Percentiles rank a stretch among this genome's conserved stretches.
These are phyloP conservation scores for Catharus bicknelli DNA, from an alignment of 2,113 vertebrate species.

Conservation along the genomic window DNA sequence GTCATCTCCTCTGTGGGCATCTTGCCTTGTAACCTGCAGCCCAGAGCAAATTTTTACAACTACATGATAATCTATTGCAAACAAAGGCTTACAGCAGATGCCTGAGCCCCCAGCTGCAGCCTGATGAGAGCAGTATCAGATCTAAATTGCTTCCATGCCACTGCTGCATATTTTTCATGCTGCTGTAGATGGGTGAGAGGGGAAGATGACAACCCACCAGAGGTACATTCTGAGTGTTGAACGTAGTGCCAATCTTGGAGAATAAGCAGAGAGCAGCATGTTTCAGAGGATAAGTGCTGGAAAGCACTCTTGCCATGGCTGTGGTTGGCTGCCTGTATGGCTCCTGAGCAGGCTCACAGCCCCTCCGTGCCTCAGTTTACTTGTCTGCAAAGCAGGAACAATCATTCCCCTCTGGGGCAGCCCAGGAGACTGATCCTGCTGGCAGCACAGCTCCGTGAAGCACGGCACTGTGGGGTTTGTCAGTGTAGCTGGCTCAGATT, in stretches of 20 bases:
- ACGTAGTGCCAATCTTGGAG: not conserved
- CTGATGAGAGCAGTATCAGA: not conserved
- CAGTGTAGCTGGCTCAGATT: not conserved
- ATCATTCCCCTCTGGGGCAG: not conserved
- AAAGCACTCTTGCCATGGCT: not conserved
- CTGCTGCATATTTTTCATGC: conserved; percentile 17
- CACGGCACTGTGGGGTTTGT: not conserved
- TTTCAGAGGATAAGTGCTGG: not conserved
- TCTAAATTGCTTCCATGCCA: conserved; percentile 41
- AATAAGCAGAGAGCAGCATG: not conserved
- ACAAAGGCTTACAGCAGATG: conserved; percentile 52
- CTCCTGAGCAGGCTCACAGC: not conserved
- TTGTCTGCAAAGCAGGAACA: not conserved
- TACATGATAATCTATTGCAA: conserved; percentile 25
- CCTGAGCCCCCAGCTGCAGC: not conserved
- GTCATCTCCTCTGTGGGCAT: not conserved
- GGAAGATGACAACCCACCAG: conserved; percentile 4
- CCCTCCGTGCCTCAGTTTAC: fast-evolving
- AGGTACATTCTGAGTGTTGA: not conserved
- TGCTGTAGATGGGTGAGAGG: not conserved
- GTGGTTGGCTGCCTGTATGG: not conserved
- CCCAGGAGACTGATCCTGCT: not conserved
- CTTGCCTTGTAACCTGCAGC: conserved; percentile 34
- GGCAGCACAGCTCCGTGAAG: not conserved
- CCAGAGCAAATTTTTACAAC: conserved; percentile 22